A percentile compares a stretch with the other conserved stretches of the same genome.
Evolutionary conservation across 2,797 vertebrate genomes (phyloP).

Genomic region (Etheostoma nigrum): DNA sequence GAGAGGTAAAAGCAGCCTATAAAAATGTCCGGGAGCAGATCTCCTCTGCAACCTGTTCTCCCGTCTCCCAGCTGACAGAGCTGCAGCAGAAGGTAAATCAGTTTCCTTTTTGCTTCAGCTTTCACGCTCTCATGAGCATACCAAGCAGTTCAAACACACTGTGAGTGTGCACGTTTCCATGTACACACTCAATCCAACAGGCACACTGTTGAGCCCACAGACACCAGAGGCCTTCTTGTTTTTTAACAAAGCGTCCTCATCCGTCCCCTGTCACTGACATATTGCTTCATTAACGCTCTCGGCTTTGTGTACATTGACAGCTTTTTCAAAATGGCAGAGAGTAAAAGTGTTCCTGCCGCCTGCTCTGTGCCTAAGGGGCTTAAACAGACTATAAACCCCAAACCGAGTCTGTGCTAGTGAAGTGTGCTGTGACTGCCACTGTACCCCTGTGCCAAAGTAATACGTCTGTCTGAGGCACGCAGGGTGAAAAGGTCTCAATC

Average conservation of each 20-base stretch:
- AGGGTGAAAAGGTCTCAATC: slow-evolving; percentile 75
- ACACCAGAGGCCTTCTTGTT: slow-evolving; percentile 58
- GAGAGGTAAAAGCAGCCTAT: slow-evolving; percentile 54
- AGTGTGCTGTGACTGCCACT: slow-evolving; percentile 56
- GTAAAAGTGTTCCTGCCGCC: slow-evolving; percentile 58
- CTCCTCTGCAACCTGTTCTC: slow-evolving; percentile 56
- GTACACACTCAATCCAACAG: slow-evolving; percentile 49
- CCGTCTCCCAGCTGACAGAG: slow-evolving; percentile 53
- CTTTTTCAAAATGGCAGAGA: slow-evolving; percentile 66
- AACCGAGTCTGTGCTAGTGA: slow-evolving; percentile 40
- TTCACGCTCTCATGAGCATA: slow-evolving; percentile 55
- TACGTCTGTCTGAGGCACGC: slow-evolving; percentile 65
- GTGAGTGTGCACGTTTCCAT: slow-evolving; percentile 28
- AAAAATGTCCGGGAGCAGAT: slow-evolving; percentile 61
- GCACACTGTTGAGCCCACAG: slow-evolving; percentile 18
- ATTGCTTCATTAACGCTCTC: slow-evolving; percentile 69
- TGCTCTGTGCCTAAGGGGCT: slow-evolving; percentile 57
- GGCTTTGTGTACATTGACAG: slow-evolving; percentile 66
- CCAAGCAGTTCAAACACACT: slow-evolving; percentile 28
- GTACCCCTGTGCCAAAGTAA: slow-evolving; percentile 58
- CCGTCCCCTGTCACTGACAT: slow-evolving; percentile 51
- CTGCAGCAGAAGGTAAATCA: slow-evolving; percentile 62
- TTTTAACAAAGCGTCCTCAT: slow-evolving; percentile 54
- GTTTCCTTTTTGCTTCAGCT: slow-evolving; percentile 51
- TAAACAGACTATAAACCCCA: slow-evolving; percentile 55